Evolutionary conservation across 1,140 invertebrate genomes (phyloP).

Genomic region (Hormaphis cornu): DNA sequence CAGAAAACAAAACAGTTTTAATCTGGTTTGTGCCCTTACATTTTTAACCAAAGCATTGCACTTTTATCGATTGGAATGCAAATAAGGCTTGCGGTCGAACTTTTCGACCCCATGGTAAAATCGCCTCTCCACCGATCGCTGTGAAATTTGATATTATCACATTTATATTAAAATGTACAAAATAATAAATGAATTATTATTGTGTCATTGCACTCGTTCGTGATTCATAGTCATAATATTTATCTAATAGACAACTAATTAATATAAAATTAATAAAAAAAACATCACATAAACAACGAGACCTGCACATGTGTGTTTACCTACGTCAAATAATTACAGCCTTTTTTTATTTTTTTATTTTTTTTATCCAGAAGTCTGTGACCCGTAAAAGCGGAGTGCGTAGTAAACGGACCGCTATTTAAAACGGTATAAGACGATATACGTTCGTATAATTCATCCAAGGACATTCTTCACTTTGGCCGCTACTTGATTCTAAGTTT

Average conservation of each 20-base stretch:
- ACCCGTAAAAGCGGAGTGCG: neutral
- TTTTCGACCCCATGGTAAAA: neutral
- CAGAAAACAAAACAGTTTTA: neutral
- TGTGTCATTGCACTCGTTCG: no score
- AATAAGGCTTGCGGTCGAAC: neutral
- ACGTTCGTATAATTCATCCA: neutral
- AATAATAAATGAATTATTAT: no score
- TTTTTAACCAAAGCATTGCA: neutral
- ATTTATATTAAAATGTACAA: no score
- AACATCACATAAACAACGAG: constrained; percentile 9
- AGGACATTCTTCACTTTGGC: neutral
- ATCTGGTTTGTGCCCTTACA: constrained; percentile 15
- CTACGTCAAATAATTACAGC: neutral
- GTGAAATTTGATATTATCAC: constrained; percentile 12
- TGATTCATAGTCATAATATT: no score
- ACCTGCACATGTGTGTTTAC: no score
- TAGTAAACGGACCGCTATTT: neutral
- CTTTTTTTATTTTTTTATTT: no score
- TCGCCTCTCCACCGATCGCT: neutral
- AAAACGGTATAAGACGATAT: neutral
- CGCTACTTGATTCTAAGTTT: neutral
- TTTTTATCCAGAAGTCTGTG: neutral
- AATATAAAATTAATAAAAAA: neutral
- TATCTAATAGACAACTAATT: neutral
- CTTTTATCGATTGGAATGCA: neutral